Percentiles rank a stretch among this genome's conserved stretches.
Evolutionary conservation across 2,888 invertebrate genomes (phyloP).

Genomic region (Clivina fossor): DNA sequence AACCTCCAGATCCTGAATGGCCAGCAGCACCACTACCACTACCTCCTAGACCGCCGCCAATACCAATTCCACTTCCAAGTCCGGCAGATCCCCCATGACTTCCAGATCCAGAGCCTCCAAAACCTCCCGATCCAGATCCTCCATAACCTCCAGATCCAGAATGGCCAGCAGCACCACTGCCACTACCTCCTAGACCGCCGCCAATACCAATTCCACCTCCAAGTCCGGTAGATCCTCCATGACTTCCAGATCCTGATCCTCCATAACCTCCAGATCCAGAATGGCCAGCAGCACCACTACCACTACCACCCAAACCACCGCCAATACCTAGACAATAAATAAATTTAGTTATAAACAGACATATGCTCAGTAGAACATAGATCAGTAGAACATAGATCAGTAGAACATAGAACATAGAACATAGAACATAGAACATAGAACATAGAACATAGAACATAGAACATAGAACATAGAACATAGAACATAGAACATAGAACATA

Average conservation of each 20-base stretch:
- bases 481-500: too few relatives aligned
- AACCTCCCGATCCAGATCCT: background rate
- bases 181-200: conserved; percentile 26
- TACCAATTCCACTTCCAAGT: conserved; percentile 15
- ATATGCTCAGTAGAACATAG: too few relatives aligned
- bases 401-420: too few relatives aligned
- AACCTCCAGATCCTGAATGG: conserved; percentile 8
- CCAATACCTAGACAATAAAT: background rate
- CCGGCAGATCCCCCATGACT: conserved; percentile 16
- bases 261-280: conserved; percentile 10
- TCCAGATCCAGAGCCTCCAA: conserved; percentile 14
- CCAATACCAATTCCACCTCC: conserved; percentile 32
- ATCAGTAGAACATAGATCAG: too few relatives aligned
- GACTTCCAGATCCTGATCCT: background rate
- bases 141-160: conserved; percentile 1
- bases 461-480: too few relatives aligned
- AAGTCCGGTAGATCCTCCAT: conserved; percentile 3
- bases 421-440: too few relatives aligned
- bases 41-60: conserved; percentile 15
- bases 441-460: too few relatives aligned
- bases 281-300: conserved; percentile 13
- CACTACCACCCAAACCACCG: background rate
- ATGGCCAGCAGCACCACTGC: conserved; percentile 18
- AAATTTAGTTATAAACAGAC: too few relatives aligned
- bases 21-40: conserved; percentile 21